Percentiles rank a stretch among this genome's conserved stretches.
These are phyloP conservation scores for Kradibia gibbosae DNA, from an alignment of 1,140 invertebrate genomes.

Conservation along the genomic window DNA sequence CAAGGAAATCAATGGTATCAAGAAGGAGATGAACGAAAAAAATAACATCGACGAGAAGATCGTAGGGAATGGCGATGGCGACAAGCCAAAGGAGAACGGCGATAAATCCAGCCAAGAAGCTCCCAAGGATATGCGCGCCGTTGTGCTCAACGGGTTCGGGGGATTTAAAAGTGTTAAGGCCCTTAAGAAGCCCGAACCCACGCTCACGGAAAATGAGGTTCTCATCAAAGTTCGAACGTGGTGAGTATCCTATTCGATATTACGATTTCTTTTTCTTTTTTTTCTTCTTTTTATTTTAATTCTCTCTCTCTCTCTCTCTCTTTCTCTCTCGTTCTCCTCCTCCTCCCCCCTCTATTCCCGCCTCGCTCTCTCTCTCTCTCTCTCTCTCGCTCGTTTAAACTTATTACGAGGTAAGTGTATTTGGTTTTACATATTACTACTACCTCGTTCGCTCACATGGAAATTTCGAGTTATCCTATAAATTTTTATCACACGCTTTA, in stretches of 20 bases:
- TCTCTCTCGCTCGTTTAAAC: no score
- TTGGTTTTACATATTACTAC: no score
- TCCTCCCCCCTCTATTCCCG: no score
- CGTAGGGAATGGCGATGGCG: constrained; percentile 62
- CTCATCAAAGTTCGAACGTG: constrained; percentile 88
- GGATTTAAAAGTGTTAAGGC: constrained; percentile 88
- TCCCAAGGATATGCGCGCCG: constrained; percentile 86
- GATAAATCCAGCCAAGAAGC: constrained; percentile 76
- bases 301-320: no score
- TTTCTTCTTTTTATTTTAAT: no score
- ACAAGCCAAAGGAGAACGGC: constrained; percentile 71
- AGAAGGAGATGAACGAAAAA: constrained; percentile 10
- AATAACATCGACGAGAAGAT: background rate
- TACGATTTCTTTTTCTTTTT: background rate
- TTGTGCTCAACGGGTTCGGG: constrained; percentile 87
- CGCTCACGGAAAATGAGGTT: constrained; percentile 83
- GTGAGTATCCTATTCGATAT: constrained; percentile 75
- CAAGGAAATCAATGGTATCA: background rate
- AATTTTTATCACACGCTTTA: no score
- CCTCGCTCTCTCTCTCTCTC: no score
- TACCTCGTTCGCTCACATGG: no score
- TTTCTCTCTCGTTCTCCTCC: no score
- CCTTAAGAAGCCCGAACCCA: constrained; percentile 84
- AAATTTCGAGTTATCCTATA: no score
- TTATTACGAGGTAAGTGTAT: no score